phyloP scores from a whole-genome alignment of 2,797 vertebrate genomes.

The Phoeniculus purpureus region DNA sequence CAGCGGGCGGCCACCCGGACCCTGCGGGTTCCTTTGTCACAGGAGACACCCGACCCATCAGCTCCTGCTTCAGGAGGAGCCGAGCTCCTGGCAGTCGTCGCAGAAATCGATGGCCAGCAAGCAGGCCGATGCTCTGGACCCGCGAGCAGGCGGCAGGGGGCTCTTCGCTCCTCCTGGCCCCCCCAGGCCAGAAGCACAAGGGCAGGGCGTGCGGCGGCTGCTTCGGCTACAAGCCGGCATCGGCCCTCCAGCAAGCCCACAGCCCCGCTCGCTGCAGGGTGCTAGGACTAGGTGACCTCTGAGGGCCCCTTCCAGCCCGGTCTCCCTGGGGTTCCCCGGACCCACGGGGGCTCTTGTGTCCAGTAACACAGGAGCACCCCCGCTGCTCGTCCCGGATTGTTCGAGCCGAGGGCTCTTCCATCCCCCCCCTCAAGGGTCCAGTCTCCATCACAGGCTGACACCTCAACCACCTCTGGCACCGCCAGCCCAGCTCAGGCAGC shows the following conservation, averaged over 20 bases:
- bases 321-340: neutral
- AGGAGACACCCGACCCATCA: neutral
- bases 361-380: neutral
- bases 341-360: neutral
- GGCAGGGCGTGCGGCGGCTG: neutral
- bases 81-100: neutral
- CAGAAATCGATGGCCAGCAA: neutral
- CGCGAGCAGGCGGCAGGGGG: no score
- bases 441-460: neutral
- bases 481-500: accelerated
- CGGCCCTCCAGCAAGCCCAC: neutral
- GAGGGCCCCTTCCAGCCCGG: neutral
- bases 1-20: neutral
- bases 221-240: neutral
- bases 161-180: neutral
- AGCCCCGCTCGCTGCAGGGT: neutral
- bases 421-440: neutral
- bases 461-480: neutral
- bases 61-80: neutral
- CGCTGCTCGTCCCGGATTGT: neutral
- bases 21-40: neutral
- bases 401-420: neutral
- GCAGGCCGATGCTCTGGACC: neutral
- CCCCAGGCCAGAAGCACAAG: no score
- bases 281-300: no score